Evolutionary conservation across 2,888 invertebrate genomes (phyloP), one percentile per base, ranked within the genome.

Genomic region (Acronicta psi): DNA sequence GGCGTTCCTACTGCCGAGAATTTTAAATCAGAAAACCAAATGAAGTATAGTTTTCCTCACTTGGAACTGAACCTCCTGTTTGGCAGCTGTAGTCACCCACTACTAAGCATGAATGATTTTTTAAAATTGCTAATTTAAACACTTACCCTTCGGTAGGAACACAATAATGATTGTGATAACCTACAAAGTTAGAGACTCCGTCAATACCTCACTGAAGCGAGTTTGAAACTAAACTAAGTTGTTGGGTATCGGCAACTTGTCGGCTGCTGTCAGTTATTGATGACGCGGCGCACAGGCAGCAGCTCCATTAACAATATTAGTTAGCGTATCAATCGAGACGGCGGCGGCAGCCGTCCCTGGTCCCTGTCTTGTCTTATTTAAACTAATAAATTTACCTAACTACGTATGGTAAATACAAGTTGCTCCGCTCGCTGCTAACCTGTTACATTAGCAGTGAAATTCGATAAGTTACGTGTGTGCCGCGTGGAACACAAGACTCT

Each of bases 201-300:
- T 17, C 29, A 31, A 36, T 20, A 44, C 43, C 58, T 23, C 41
- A 8, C 7, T 8, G 18, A 16, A 42, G 41, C 37, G 20, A 47
- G 42, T 44, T 37, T 11, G 37, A n/a, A 10, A 34, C 53, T 16
- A 16, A 53, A 59, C 37, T 11, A 50, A 34, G 18, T 51, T 50
- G n/a, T 31, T 46, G 42, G 10, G 31, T 29, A 25, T 18, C 18
- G 36, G 18, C 10, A 25, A 18, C 18, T 31, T 18, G 38, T 5
- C 34, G 34, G 50, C 9, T n/a, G 54, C 23, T 50, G 45, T 44
- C 49, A 38, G 59, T 17, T 40, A 41, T 44, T 44, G 43, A 51
- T 63, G 6, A 34, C 34, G 34, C 34, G 34, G 34, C 34, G 34
- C 34, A 17, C 20, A 10, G 1, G 5, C 13, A 8, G 17, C 14